A percentile compares a stretch with the other conserved stretches of the same genome.
Conservation (phyloP, 2,888 invertebrate species). For the Hemaris fuciformis region DNA sequence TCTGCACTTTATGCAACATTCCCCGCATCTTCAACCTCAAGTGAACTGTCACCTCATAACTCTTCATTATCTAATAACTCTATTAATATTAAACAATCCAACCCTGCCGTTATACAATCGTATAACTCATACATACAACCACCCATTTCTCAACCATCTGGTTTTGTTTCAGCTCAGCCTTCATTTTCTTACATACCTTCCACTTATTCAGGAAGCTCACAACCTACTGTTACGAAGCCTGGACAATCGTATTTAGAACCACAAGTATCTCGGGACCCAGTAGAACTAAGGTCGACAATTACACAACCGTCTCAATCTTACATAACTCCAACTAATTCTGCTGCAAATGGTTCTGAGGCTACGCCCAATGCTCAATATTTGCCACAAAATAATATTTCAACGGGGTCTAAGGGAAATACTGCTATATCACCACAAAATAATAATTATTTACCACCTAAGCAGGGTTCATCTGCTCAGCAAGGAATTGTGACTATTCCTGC, state of each 20-base stretch:
- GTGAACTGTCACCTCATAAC: neutral
- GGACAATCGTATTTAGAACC: slow-evolving; percentile 1
- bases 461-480: slow-evolving; percentile 22
- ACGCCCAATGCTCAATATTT: slow-evolving; percentile 37
- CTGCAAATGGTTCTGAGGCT: slow-evolving; percentile 17
- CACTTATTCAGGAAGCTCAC: neutral
- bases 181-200: slow-evolving; percentile 5
- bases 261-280: slow-evolving; percentile 1
- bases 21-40: neutral
- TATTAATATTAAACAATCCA: neutral
- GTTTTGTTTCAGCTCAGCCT: neutral
- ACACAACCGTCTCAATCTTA: slow-evolving; percentile 3
- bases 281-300: neutral
- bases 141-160: neutral
- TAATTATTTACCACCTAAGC: slow-evolving; percentile 32
- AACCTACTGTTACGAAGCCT: neutral
- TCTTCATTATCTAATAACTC: neutral
- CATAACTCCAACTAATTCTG: neutral
- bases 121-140: slow-evolving; percentile 8
- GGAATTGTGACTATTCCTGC: slow-evolving; percentile 49
- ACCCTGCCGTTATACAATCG: neutral
- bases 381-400: slow-evolving; percentile 26
- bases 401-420: neutral
- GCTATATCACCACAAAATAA: slow-evolving; percentile 26
- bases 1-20: neutral